A percentile compares a stretch with the other conserved stretches of the same genome.
Conservation (phyloP, 1,140 invertebrate genomes). For the Drosophila triauraria region DNA sequence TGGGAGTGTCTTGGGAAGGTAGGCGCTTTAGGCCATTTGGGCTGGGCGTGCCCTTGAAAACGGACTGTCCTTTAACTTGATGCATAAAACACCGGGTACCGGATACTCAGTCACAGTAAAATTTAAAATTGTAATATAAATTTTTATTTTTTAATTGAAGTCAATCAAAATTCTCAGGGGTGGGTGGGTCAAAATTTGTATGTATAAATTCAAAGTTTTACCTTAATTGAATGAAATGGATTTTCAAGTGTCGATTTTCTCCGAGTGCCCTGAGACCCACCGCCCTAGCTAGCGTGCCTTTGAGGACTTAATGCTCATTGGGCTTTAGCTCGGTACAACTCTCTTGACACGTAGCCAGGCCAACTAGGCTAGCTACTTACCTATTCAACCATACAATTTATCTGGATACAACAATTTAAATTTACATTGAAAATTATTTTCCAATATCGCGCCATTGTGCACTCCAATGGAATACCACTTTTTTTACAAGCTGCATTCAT, state of each 20-base stretch:
- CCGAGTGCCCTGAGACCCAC: not conserved
- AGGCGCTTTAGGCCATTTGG: too few relatives aligned
- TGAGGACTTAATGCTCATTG: conserved; percentile 49
- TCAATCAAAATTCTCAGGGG: not conserved
- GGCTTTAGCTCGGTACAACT: conserved; percentile 6
- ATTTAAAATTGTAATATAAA: not conserved
- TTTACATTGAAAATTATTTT: conserved; percentile 74
- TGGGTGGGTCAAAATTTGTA: too few relatives aligned
- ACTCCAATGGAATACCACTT: conserved; percentile 12
- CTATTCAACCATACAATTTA: conserved; percentile 42
- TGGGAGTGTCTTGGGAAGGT: too few relatives aligned
- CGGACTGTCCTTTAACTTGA: too few relatives aligned
- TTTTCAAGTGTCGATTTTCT: not conserved
- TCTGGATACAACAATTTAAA: conserved; percentile 49
- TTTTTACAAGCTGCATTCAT: not conserved
- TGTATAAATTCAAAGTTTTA: too few relatives aligned
- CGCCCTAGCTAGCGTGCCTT: conserved; percentile 39
- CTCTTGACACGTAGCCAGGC: not conserved
- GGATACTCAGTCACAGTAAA: too few relatives aligned
- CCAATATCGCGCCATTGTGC: conserved; percentile 43
- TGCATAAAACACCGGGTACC: too few relatives aligned
- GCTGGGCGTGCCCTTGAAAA: too few relatives aligned
- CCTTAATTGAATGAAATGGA: not conserved
- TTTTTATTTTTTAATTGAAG: not conserved
- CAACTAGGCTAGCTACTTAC: not conserved